phyloP scores from a whole-genome alignment of 1,140 invertebrate genomes.

The Conus ventricosus region DNA sequence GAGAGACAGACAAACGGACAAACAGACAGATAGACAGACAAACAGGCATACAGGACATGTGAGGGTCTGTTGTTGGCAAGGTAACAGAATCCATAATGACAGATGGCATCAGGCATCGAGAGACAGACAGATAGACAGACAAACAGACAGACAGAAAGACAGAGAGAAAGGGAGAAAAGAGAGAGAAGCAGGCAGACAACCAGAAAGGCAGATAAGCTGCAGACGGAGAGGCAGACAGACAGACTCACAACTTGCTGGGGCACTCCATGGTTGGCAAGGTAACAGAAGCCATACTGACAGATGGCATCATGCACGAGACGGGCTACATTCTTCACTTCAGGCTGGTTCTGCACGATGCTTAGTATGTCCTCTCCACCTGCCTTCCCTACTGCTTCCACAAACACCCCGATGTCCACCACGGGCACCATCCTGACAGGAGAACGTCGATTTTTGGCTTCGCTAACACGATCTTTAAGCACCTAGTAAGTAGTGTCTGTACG shows the following conservation, averaged over 20 bases:
- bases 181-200: not conserved
- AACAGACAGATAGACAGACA: not conserved
- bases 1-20: not conserved
- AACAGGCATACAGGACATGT: not conserved
- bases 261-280: slow-evolving; percentile 3
- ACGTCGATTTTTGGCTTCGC: too few species aligned
- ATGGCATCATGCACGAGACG: not conserved
- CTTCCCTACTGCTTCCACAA: not conserved
- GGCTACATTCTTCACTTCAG: not conserved
- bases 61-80: not conserved
- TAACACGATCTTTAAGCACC: too few species aligned
- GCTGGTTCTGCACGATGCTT: not conserved
- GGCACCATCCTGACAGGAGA: not conserved
- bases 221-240: not conserved
- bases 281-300: slow-evolving; percentile 14
- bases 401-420: not conserved
- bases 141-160: too few species aligned
- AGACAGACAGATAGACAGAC: too few species aligned
- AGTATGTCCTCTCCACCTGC: not conserved
- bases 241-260: not conserved
- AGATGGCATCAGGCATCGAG: not conserved
- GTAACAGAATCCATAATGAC: slow-evolving; percentile 10
- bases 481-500: too few species aligned
- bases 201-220: not conserved
- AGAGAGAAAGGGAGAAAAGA: not conserved